Conservation (phyloP, 1,140 invertebrate genomes). For the Aphis craccivora region DNA sequence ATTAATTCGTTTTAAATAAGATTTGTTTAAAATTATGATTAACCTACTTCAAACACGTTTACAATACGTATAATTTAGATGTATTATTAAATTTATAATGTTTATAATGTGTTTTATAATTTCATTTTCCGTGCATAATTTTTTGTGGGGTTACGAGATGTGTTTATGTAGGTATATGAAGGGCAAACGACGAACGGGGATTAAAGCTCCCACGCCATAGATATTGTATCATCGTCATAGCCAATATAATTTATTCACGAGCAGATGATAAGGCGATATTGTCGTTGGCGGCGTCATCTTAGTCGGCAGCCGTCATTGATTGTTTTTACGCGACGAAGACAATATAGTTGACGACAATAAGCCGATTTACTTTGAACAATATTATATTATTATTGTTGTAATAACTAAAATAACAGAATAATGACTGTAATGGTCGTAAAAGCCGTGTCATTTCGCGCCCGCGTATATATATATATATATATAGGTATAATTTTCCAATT, state of each 20-base stretch:
- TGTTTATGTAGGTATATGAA: not conserved
- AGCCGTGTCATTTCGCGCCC: not conserved
- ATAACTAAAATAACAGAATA: not conserved
- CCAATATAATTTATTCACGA: not conserved
- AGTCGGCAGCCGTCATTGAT: not conserved
- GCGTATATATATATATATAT: not conserved
- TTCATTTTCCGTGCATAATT: not conserved
- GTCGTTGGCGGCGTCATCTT: not conserved
- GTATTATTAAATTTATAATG: too few relatives aligned
- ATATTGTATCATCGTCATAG: not conserved
- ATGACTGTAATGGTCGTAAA: not conserved
- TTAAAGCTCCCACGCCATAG: not conserved
- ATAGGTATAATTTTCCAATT: not conserved
- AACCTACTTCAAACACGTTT: too few relatives aligned
- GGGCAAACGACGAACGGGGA: not conserved
- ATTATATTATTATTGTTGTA: constrained; percentile 11
- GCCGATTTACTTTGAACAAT: not conserved
- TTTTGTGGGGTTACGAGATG: not conserved
- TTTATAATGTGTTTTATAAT: not conserved
- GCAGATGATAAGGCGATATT: not conserved
- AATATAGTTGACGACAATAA: not conserved
- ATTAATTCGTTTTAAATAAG: not conserved
- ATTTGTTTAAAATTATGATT: not conserved
- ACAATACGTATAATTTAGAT: too few relatives aligned
- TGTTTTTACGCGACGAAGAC: not conserved